Percentiles rank a stretch among this genome's conserved stretches.
These are phyloP conservation scores for Perca flavescens DNA, from an alignment of 2,113 vertebrate species.

Conservation along the genomic window DNA sequence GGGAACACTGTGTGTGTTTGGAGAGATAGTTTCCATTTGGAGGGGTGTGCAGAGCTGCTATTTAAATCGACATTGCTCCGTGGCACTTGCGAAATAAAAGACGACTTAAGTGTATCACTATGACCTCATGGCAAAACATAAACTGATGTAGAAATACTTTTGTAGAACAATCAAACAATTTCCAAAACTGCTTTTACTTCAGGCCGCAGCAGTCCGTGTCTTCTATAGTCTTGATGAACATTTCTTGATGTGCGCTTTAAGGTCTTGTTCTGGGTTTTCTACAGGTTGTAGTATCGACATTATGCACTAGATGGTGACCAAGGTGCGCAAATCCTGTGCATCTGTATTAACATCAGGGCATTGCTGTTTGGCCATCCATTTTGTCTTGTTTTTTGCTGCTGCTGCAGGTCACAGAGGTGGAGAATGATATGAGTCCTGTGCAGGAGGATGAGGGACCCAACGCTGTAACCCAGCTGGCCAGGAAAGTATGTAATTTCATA, in stretches of 20 bases:
- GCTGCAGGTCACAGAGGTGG: conserved; percentile 77
- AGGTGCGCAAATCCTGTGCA: background rate
- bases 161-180: background rate
- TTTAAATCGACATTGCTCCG: conserved; percentile 10
- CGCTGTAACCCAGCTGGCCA: conserved; percentile 83
- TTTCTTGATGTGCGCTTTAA: background rate
- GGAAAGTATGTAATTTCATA: conserved; percentile 72
- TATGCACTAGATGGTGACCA: conserved; percentile 46
- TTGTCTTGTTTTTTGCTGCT: conserved; percentile 7
- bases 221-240: background rate
- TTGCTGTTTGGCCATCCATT: background rate
- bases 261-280: background rate
- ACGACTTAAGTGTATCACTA: background rate
- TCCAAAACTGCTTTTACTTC: background rate
- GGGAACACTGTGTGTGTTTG: conserved; percentile 2
- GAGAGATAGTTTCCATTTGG: conserved; percentile 33
- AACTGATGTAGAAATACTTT: conserved; percentile 13
- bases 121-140: background rate
- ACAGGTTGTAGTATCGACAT: conserved; percentile 17
- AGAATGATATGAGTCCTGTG: conserved; percentile 75
- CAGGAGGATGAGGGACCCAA: conserved; percentile 82
- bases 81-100: conserved; percentile 2
- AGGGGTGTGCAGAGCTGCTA: conserved; percentile 17
- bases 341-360: background rate
- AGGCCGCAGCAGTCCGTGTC: background rate